phyloP scores from a whole-genome alignment of 2,113 vertebrate species.

The Rhinogobius similis region DNA sequence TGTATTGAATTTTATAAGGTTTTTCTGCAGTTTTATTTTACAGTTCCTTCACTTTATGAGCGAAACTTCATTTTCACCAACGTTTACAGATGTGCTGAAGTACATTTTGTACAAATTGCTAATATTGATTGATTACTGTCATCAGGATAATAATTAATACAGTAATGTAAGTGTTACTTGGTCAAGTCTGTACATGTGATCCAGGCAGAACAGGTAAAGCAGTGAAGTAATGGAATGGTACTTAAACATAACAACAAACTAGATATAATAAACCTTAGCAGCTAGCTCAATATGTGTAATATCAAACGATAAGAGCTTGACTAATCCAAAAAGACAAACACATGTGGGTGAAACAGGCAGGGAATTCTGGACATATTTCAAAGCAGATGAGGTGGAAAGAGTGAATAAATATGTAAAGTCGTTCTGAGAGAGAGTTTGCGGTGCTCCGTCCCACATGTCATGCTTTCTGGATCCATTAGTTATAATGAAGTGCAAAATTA shows the following conservation, averaged over 20 bases:
- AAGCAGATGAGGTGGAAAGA: constrained; percentile 36
- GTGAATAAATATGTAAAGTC: constrained; percentile 63
- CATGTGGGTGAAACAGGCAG: constrained; percentile 49
- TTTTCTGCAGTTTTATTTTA: too few species aligned
- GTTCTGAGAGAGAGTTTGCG: constrained; percentile 34
- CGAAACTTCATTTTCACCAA: neutral
- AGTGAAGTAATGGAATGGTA: neutral
- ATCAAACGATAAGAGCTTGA: constrained; percentile 57
- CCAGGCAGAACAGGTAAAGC: neutral
- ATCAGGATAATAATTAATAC: too few species aligned
- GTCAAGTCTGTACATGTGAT: neutral
- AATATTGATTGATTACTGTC: neutral
- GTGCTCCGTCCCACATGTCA: constrained; percentile 50
- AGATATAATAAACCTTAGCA: neutral
- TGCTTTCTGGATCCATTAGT: constrained; percentile 67
- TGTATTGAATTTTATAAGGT: neutral
- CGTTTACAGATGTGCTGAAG: neutral
- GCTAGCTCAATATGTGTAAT: neutral
- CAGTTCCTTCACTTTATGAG: too few species aligned
- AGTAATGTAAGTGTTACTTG: too few species aligned
- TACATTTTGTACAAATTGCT: neutral
- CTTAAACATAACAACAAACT: neutral
- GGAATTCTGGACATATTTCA: constrained; percentile 65
- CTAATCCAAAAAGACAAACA: constrained; percentile 59
- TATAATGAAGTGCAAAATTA: constrained; percentile 73